phyloP scores from a whole-genome alignment of 2,113 vertebrate genomes.

The Cebus imitator region DNA sequence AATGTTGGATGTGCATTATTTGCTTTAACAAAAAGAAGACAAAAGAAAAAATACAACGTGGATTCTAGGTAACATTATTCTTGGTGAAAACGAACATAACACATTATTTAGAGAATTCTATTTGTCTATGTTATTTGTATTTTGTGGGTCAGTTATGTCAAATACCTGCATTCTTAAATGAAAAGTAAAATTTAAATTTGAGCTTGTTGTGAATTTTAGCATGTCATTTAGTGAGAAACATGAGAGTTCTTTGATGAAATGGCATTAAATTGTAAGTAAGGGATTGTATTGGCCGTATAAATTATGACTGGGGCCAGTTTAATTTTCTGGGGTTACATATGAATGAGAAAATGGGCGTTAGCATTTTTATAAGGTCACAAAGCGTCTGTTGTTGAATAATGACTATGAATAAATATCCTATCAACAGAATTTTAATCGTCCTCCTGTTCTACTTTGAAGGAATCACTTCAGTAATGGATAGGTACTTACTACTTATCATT shows the following conservation, averaged over 20 bases:
- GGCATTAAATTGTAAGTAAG: conserved; percentile 22
- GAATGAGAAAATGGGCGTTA: conserved; percentile 63
- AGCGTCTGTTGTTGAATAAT: conserved; percentile 74
- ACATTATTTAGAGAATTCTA: not conserved
- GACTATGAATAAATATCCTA: conserved; percentile 73
- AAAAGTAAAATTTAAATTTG: not conserved
- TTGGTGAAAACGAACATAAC: not conserved
- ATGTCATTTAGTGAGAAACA: conserved; percentile 52
- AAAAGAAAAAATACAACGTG: not conserved
- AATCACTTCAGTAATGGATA: conserved; percentile 12
- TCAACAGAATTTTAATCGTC: conserved; percentile 71
- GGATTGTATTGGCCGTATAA: not conserved
- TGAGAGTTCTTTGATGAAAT: not conserved
- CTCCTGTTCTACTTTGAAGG: conserved; percentile 47
- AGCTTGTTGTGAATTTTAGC: not conserved
- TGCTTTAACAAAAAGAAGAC: not conserved
- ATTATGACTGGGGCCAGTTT: conserved; percentile 15
- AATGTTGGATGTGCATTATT: not conserved
- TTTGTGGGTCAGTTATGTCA: not conserved
- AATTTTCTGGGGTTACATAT: conserved; percentile 44
- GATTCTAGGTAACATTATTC: not conserved
- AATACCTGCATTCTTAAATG: not conserved
- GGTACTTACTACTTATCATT: conserved; percentile 55
- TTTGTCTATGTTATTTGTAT: not conserved
- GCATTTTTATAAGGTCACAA: conserved; percentile 73